Percentiles rank a stretch among this genome's conserved stretches.
Evolutionary conservation across 2,888 invertebrate genomes (phyloP).

Genomic region (Drosophila ezoana): DNA sequence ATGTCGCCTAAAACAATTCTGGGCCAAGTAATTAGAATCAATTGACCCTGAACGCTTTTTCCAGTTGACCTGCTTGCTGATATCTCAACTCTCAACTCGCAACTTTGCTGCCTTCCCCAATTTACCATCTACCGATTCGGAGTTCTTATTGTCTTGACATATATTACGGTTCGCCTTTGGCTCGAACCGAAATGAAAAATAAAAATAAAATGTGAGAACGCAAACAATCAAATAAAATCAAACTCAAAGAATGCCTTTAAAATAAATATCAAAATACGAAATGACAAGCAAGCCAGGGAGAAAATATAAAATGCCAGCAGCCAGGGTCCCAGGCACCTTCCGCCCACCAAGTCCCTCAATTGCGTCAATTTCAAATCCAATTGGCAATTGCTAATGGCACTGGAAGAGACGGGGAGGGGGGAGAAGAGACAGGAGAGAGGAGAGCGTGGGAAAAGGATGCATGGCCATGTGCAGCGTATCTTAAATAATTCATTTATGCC

Average conservation of each 20-base stretch:
- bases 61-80: slow-evolving; percentile 65
- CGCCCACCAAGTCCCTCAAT: slow-evolving; percentile 7
- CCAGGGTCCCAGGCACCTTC: background rate
- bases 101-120: background rate
- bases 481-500: slow-evolving; percentile 52
- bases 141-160: slow-evolving; percentile 19
- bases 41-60: slow-evolving; percentile 73
- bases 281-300: slow-evolving; percentile 33
- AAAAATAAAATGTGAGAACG: slow-evolving; percentile 27
- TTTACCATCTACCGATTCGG: slow-evolving; percentile 2
- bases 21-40: slow-evolving; percentile 66
- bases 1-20: slow-evolving; percentile 38
- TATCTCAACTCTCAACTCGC: slow-evolving; percentile 45
- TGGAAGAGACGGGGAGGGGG: background rate
- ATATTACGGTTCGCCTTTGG: slow-evolving; percentile 20
- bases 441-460: background rate
- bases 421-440: background rate
- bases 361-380: slow-evolving; percentile 22
- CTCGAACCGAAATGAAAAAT: slow-evolving; percentile 4
- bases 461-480: slow-evolving; percentile 7
- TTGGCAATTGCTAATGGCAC: slow-evolving; percentile 6
- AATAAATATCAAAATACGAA: slow-evolving; percentile 41
- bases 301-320: slow-evolving; percentile 11
- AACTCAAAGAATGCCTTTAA: slow-evolving; percentile 32
- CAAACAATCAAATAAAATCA: slow-evolving; percentile 48